Base-by-base conservation (phyloP, 1,140 invertebrate genomes). In the Wasmannia auropunctata region DNA sequence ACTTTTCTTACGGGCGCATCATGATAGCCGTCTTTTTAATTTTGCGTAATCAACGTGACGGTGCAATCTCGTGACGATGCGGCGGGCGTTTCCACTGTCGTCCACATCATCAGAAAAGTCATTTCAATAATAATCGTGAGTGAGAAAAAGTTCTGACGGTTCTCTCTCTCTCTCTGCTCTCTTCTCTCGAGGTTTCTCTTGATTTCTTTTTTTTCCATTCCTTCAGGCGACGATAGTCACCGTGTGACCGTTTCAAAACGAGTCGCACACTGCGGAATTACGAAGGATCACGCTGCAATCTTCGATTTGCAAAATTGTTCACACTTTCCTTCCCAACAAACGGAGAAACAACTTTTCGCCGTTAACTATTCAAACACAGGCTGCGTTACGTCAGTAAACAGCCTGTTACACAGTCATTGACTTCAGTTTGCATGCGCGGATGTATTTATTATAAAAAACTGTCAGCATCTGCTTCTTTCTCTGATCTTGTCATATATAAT, bases 281-380 rank as follows among this genome's bases (percentile, higher is more conserved):
- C 37, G 49, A 81, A 43, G 65, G 37, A 56, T 40, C 51, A 25
- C 67, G 67, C 16, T 37, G 65, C 51, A 81, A 81, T 81, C 37
- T 83, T 25, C 28, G 51, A 72, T 72, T 83, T 72, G 37, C n/a
- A 46, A 83, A 72, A 83, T 83, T 83, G 51, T 54, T 43, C 16
- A 46, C 34, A 58, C 65, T 83, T 83, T 70, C 34, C 11, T 80
- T 46, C 49, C 28, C 58, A 74, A 67, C 77, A 79, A 67, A 84
- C 85, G 86, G 85, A 63, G 74, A 86, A 88, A 89, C 84, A 54
- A 86, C 85, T 90, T 90, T 90, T 70, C 22, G 11, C 16, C 19
- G 34, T 69, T 28, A 37, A 31, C 19, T 67, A 37, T 83, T 83
- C 40, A 72, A 58, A 83, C 43, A 51, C 51, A 43, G 49, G 34